Conservation (phyloP, 2,888 invertebrate genomes). For the Orchesella flavescens region DNA sequence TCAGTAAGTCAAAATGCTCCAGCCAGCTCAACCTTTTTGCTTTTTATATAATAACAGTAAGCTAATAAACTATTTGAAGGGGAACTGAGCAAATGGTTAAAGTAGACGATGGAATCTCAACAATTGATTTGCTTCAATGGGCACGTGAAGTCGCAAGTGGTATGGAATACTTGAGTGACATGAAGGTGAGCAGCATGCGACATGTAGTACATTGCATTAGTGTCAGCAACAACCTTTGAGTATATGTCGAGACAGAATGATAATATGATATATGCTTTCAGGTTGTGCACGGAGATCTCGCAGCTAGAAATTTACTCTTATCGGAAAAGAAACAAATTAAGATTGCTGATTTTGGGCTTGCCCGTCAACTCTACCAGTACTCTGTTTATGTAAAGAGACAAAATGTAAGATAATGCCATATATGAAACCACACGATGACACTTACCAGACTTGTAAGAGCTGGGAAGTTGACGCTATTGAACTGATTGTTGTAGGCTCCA, state of each 20-base stretch:
- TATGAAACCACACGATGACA: too few species aligned
- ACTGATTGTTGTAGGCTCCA: conserved; percentile 34
- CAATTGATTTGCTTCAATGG: conserved; percentile 55
- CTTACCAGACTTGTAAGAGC: too few species aligned
- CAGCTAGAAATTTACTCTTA: conserved; percentile 56
- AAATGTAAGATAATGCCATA: conserved; percentile 43
- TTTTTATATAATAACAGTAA: too few species aligned
- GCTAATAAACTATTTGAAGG: too few species aligned
- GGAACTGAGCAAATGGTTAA: too few species aligned
- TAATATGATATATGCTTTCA: neutral
- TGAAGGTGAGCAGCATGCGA: conserved; percentile 11
- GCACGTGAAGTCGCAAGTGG: conserved; percentile 46
- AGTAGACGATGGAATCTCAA: conserved; percentile 24
- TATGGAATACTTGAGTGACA: conserved; percentile 52
- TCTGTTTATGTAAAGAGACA: conserved; percentile 60
- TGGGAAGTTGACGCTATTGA: neutral
- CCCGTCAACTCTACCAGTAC: conserved; percentile 63
- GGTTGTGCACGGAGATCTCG: conserved; percentile 58
- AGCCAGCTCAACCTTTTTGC: too few species aligned
- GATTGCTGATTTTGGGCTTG: conserved; percentile 60
- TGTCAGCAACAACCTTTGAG: too few species aligned
- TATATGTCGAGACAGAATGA: too few species aligned
- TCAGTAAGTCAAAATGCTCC: neutral
- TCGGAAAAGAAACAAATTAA: conserved; percentile 45
- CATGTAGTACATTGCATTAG: too few species aligned